phyloP scores from a whole-genome alignment of 2,113 vertebrate species.

The Castor canadensis region DNA sequence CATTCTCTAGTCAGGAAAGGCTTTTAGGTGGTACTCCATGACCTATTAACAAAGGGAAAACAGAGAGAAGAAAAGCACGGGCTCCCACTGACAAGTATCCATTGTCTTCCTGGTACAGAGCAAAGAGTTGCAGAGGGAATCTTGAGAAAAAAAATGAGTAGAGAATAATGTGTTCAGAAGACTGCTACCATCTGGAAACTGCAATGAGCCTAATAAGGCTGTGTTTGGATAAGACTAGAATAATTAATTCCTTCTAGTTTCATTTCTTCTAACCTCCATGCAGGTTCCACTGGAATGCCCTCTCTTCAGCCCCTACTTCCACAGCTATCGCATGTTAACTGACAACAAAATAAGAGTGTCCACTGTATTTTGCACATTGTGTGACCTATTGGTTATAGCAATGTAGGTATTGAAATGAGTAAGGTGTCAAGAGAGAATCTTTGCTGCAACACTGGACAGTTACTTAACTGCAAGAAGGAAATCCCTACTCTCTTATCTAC shows the following conservation, averaged over 20 bases:
- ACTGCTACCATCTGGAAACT: not conserved
- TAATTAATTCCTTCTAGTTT: fast-evolving
- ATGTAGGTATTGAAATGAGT: not conserved
- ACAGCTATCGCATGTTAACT: not conserved
- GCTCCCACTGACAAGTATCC: not conserved
- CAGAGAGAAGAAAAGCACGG: not conserved
- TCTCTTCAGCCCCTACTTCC: not conserved
- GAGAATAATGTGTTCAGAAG: not conserved
- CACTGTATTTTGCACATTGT: fast-evolving
- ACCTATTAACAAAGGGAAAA: not conserved
- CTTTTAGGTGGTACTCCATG: not conserved
- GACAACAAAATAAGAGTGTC: not conserved
- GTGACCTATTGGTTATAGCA: not conserved
- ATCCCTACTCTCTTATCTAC: conserved; percentile 48
- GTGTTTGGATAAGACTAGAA: not conserved
- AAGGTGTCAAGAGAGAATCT: not conserved
- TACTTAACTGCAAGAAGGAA: not conserved
- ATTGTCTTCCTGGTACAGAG: not conserved
- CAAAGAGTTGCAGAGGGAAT: not conserved
- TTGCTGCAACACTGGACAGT: not conserved
- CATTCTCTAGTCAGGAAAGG: not conserved
- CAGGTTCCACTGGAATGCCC: fast-evolving
- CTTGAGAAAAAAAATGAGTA: not conserved
- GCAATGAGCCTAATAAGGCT: not conserved
- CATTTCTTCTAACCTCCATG: not conserved